Percentiles rank a stretch among this genome's conserved stretches.
These are phyloP conservation scores for Chionodraco myersi DNA, from an alignment of 2,113 vertebrate species.

Conservation along the genomic window DNA sequence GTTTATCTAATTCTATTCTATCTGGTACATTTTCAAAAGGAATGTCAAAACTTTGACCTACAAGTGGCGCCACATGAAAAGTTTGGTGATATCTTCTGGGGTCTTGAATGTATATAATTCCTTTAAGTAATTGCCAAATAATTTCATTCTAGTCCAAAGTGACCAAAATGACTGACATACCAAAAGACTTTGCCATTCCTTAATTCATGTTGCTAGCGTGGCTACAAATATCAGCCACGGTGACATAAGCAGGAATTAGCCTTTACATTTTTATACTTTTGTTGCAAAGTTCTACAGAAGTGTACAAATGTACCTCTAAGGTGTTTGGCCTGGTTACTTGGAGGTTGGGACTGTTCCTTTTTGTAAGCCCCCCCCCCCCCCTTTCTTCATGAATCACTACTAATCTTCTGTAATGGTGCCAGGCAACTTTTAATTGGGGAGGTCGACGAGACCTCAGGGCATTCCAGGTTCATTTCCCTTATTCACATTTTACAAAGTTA, in stretches of 20 bases:
- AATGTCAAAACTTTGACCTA: neutral
- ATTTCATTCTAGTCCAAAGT: neutral
- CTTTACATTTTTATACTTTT: neutral
- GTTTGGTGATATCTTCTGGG: neutral
- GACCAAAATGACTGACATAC: neutral
- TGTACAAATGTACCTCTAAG: neutral
- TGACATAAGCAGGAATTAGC: neutral
- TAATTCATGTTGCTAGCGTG: too few relatives aligned
- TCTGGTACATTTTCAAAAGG: neutral
- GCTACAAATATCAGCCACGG: neutral
- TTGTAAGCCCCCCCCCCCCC: constrained; percentile 34
- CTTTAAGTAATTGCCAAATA: too few relatives aligned
- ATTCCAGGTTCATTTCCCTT: constrained; percentile 69
- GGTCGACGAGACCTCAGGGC: constrained; percentile 61
- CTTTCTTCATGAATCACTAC: constrained; percentile 44
- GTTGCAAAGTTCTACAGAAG: neutral
- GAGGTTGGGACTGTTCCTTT: constrained; percentile 14
- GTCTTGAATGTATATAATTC: neutral
- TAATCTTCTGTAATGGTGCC: constrained; percentile 64
- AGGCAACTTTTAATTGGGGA: constrained; percentile 71
- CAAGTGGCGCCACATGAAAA: neutral
- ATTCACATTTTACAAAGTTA: constrained; percentile 72
- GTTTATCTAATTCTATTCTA: neutral
- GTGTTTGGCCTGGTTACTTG: neutral
- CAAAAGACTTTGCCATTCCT: neutral